Conservation (phyloP, 2,797 vertebrate genomes). For the Steatocranus sp. region DNA sequence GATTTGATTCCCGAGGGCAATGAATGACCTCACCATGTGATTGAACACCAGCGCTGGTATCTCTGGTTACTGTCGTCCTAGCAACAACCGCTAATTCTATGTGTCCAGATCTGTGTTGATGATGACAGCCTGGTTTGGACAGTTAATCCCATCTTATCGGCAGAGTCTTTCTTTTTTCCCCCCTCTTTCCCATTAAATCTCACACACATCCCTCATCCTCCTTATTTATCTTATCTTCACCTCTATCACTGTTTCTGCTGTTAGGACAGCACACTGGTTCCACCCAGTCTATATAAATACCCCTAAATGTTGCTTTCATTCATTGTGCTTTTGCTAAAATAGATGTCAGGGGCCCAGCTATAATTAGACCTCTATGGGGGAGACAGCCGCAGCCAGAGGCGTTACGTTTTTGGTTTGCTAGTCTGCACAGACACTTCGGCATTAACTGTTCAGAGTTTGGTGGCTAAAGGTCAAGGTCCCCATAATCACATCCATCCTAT, state of each 20-base stretch:
- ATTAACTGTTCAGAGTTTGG: background rate
- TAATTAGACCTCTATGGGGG: background rate
- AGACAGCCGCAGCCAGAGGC: background rate
- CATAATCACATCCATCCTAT: background rate
- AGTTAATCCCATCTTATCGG: conserved; percentile 45
- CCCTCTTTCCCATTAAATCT: conserved; percentile 4
- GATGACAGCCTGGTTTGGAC: conserved; percentile 44
- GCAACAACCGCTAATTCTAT: conserved; percentile 55
- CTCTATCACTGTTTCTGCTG: background rate
- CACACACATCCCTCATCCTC: background rate
- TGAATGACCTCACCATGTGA: conserved; percentile 55
- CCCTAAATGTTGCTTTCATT: background rate
- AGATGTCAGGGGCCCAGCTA: background rate
- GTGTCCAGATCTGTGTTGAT: conserved; percentile 37
- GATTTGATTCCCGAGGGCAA: conserved; percentile 56
- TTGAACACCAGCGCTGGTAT: conserved; percentile 40
- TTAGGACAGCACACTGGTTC: background rate
- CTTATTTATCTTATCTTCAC: background rate
- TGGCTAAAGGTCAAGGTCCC: background rate
- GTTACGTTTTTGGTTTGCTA: background rate
- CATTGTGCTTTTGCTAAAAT: background rate
- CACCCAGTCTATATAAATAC: conserved; percentile 21
- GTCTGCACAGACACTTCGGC: background rate
- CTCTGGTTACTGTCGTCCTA: conserved; percentile 63
- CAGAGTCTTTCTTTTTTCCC: background rate